Base-by-base conservation (phyloP, 1,140 invertebrate species). In the Zaprionus davidi region DNA sequence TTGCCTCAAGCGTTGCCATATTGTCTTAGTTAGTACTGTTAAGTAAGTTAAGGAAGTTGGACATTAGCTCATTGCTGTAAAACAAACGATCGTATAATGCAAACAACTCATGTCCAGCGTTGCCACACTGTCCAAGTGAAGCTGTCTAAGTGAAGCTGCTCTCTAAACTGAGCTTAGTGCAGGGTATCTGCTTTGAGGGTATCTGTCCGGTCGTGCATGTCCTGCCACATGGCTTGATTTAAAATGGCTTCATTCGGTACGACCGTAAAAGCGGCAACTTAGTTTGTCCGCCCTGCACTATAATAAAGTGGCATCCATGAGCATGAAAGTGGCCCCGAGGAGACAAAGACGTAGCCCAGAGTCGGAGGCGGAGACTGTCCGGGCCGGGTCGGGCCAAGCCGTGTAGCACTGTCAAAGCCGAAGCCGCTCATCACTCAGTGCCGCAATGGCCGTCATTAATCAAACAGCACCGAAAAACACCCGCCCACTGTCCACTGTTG, bases 371-470 rank as follows among this genome's bases (percentile, higher is more conserved):
- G 20, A 49, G 46, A n/a, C 20, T 20, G 46, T 22, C 46, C 11
- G 20, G 20, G 7, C 46, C 20, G 46, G 17, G 20, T 9, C 46
- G 20, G 20, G 46, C 20, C 46, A 24, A 24, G 63, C 38, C 34
- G 41, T 73, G 64, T 26, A n/a, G 34, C 44, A 53, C 58, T 78
- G 76, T 78, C 71, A 69, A 58, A 69, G 76, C 46, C 36, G 49
- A 63, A 69, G 76, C 46, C 44, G 49, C 66, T 66, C 81, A 82
- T 83, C 66, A 76, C 63, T 78, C 75, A 80, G 70, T 41, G 59
- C 77, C 58, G 81, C 75, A 87, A 87, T 90, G 85, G 85, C 44
- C 26, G 70, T 81, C 84, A 88, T 88, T 88, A 88, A 88, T 88
- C 84, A 88, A 87, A 87, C 78, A 69, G 80, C 67, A 65, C 80